phyloP scores from a whole-genome alignment of 2,888 invertebrate species.

The Cheilosia scutellata region DNA sequence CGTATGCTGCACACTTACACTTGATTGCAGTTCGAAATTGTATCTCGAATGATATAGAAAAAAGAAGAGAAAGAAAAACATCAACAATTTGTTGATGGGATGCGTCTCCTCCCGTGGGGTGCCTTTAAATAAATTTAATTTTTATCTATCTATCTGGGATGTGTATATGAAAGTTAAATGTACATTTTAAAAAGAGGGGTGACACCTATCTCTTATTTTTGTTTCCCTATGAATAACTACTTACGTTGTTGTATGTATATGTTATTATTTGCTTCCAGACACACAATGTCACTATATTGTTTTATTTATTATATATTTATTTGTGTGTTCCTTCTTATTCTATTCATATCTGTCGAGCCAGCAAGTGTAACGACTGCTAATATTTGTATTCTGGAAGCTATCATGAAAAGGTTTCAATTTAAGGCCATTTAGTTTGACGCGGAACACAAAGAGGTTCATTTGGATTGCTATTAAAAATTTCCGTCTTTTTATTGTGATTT shows the following conservation, averaged over 20 bases:
- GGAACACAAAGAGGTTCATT: slow-evolving; percentile 65
- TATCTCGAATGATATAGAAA: slow-evolving; percentile 31
- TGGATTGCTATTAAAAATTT: not conserved
- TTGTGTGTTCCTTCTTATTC: slow-evolving; percentile 16
- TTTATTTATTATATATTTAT: slow-evolving; percentile 47
- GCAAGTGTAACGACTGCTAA: slow-evolving; percentile 11
- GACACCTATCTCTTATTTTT: not conserved
- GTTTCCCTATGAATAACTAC: not conserved
- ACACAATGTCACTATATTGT: slow-evolving; percentile 60
- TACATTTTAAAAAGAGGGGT: not conserved
- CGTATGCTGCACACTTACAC: not conserved
- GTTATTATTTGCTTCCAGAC: slow-evolving; percentile 55
- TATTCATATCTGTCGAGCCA: not conserved
- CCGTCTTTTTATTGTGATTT: not conserved
- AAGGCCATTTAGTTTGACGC: slow-evolving; percentile 71
- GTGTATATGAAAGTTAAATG: not conserved
- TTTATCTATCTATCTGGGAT: slow-evolving; percentile 28
- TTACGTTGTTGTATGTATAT: not conserved
- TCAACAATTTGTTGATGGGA: slow-evolving; percentile 22
- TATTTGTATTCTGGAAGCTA: slow-evolving; percentile 19
- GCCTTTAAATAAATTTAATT: slow-evolving; percentile 26
- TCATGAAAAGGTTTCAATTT: slow-evolving; percentile 59
- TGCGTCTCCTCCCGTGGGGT: slow-evolving; percentile 1
- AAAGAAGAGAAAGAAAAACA: slow-evolving; percentile 20
- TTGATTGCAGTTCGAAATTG: slow-evolving; percentile 52